phyloP scores from a whole-genome alignment of 1,140 invertebrate species.

The Monochamus saltuarius region DNA sequence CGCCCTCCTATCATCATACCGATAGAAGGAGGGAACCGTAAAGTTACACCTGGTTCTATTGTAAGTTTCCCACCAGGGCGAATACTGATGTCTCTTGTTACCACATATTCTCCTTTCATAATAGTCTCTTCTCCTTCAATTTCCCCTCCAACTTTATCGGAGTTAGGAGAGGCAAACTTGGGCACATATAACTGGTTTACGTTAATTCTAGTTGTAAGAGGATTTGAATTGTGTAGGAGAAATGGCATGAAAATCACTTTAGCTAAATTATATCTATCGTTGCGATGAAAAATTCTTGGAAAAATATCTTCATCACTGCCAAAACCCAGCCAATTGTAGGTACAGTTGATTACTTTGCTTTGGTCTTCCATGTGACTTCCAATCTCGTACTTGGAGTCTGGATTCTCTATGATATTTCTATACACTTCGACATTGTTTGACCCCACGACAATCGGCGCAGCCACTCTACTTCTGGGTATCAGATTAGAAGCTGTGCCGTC shows the following conservation, averaged over 20 bases:
- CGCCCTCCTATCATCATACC: conserved; percentile 96
- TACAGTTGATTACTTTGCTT: conserved; percentile 89
- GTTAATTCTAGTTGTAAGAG: conserved; percentile 74
- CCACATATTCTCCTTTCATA: conserved; percentile 76
- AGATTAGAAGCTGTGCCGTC: conserved; percentile 66
- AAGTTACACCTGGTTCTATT: conserved; percentile 80
- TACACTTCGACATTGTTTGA: conserved; percentile 88
- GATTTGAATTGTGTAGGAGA: conserved; percentile 80
- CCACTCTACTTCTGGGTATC: conserved; percentile 82
- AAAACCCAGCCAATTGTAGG: conserved; percentile 90
- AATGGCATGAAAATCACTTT: conserved; percentile 85
- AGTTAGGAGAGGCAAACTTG: conserved; percentile 67
- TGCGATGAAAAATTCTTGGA: conserved; percentile 81
- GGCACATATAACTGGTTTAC: conserved; percentile 73
- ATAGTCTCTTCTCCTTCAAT: conserved; percentile 83
- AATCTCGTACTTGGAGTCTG: conserved; percentile 87
- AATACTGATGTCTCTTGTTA: conserved; percentile 88
- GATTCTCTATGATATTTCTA: conserved; percentile 92
- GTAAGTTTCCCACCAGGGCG: conserved; percentile 83
- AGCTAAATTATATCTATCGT: conserved; percentile 89
- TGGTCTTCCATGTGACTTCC: conserved; percentile 94
- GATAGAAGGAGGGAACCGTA: conserved; percentile 85
- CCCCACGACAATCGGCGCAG: conserved; percentile 85
- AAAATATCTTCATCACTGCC: conserved; percentile 77
- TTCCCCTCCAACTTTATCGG: conserved; percentile 80